Evolutionary conservation across 1,140 invertebrate species (phyloP), one percentile per base, ranked within the genome.

Genomic region (Drosophila nikananu): DNA sequence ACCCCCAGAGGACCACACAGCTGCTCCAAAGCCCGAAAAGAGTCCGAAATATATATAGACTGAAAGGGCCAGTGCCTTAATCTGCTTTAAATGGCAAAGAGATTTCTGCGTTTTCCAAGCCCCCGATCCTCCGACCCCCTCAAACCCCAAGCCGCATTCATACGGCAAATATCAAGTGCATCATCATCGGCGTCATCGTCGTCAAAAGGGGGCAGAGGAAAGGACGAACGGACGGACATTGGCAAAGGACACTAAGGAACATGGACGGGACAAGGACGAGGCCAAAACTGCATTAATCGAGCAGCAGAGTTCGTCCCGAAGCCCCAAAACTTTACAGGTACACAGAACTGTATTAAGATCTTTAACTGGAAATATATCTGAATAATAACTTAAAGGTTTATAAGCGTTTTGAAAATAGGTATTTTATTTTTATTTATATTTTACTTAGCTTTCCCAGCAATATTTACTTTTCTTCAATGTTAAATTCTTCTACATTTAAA

Each of bases 131-230:
- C 21, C 32, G 21, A 46, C n/a, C 42, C 27, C 42, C 30, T 21
- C 32, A 17, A 17, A 46, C n/a, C 42, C 42, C 42, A n/a, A 60
- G 55, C 41, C 77, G 84, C 83, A 87, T 83, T 87, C 80, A 83
- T 70, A 89, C 84, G 67, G 77, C 80, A 87, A 89, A 89, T 89
- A 87, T 87, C 84, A 87, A 87, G 83, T 87, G 83, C 83, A 87
- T 83, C 80, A 80, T 87, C 83, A 86, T 86, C 65, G 67, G 51
- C 66, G 62, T 66, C 65, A 37, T 67, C 63, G 49, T 54, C 63
- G 15, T 71, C 65, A 71, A 73, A 25, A 25, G 48, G 23, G 48
- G 48, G 42, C 42, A 67, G 72, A 21, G 48, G 39, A n/a, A 41
- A 51, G 58, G 41, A 60, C 10, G 19, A 13, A 25, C 74, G 30